phyloP scores from a whole-genome alignment of 2,113 vertebrate genomes.

The Reinhardtius hippoglossoides region DNA sequence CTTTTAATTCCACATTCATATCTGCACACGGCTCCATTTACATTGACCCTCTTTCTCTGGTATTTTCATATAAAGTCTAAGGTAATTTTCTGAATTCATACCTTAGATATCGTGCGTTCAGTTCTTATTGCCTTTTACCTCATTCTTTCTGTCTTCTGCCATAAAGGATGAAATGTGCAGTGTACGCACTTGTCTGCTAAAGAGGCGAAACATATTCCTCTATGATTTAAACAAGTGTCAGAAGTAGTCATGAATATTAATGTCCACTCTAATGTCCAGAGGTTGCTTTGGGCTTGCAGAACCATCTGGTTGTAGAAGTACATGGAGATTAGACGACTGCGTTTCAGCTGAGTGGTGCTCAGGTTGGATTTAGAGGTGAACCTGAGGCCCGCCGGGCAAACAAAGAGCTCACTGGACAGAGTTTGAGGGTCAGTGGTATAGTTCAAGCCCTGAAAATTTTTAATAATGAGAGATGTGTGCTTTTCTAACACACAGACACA shows the following conservation, averaged over 20 bases:
- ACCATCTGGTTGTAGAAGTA: slow-evolving; percentile 54
- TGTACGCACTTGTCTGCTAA: slow-evolving; percentile 15
- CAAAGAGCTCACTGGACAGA: slow-evolving; percentile 21
- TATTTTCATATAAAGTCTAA: slow-evolving; percentile 22
- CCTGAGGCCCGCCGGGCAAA: slow-evolving; percentile 46
- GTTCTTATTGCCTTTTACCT: neutral
- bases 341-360: slow-evolving; percentile 36
- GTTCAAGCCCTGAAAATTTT: slow-evolving; percentile 29
- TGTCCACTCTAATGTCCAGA: slow-evolving; percentile 52
- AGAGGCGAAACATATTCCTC: slow-evolving; percentile 41
- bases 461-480: slow-evolving; percentile 38
- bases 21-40: neutral
- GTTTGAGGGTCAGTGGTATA: slow-evolving; percentile 30
- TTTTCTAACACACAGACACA: slow-evolving; percentile 16
- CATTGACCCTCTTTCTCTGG: neutral
- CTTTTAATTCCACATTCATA: neutral
- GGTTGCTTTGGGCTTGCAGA: slow-evolving; percentile 43
- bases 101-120: neutral
- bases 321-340: slow-evolving; percentile 53
- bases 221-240: slow-evolving; percentile 60
- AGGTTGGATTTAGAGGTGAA: slow-evolving; percentile 54
- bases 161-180: slow-evolving; percentile 30
- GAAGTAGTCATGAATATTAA: slow-evolving; percentile 74
- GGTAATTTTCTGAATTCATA: neutral
- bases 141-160: neutral